These are phyloP conservation scores for Falco biarmicus DNA, from an alignment of 2,797 vertebrate genomes.

Conservation along the genomic window DNA sequence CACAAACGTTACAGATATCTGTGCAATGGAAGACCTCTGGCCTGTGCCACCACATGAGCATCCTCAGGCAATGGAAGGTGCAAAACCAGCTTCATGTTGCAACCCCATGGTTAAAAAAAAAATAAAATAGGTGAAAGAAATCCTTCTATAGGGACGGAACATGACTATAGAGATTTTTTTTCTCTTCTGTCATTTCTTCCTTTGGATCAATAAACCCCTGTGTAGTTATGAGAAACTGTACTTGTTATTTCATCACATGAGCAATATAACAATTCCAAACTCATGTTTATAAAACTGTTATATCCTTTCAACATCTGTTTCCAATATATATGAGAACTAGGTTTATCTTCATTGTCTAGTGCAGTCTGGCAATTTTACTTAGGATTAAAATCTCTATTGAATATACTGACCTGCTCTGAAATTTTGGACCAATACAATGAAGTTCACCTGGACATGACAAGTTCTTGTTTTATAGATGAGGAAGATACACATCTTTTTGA, in stretches of 20 bases:
- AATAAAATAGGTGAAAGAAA: neutral
- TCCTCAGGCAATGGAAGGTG: fast-evolving
- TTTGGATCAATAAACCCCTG: neutral
- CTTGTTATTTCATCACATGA: slow-evolving; percentile 12
- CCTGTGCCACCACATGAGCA: neutral
- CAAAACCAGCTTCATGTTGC: neutral
- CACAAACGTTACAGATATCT: neutral
- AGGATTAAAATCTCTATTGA: neutral
- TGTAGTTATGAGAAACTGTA: neutral
- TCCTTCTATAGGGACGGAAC: neutral
- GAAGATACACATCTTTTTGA: neutral
- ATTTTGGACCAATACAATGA: neutral
- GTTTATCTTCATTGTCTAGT: neutral
- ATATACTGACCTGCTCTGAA: neutral
- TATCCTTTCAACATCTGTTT: slow-evolving; percentile 10
- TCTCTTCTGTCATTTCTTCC: neutral
- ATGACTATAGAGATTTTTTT: neutral
- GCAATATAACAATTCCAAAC: slow-evolving; percentile 15
- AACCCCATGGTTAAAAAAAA: neutral
- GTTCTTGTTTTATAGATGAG: neutral
- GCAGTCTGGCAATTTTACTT: neutral
- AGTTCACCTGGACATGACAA: neutral
- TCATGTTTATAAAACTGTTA: neutral
- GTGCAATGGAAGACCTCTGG: neutral
- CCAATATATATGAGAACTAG: neutral